phyloP scores from a whole-genome alignment of 2,888 invertebrate genomes.

The Boloria selene region DNA sequence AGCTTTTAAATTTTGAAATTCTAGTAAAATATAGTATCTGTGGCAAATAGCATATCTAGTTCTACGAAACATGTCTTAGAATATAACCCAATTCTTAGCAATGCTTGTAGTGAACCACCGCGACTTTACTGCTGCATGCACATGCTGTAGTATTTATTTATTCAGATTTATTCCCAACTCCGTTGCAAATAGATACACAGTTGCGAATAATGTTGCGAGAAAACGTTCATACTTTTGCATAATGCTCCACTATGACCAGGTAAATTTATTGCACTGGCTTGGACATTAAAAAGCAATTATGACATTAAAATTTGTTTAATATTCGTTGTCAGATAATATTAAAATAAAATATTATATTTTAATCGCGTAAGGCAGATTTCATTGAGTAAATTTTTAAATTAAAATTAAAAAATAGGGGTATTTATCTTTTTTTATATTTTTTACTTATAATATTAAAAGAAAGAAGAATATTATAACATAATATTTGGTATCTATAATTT shows the following conservation, averaged over 20 bases:
- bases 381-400: not conserved
- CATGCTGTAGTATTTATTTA: constrained; percentile 71
- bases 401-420: not conserved
- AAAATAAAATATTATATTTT: constrained; percentile 6
- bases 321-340: constrained; percentile 9
- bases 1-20: too few relatives aligned
- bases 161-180: constrained; percentile 60
- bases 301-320: constrained; percentile 29
- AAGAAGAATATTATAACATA: too few relatives aligned
- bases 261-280: constrained; percentile 37
- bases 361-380: constrained; percentile 1
- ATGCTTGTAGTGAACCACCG: constrained; percentile 59
- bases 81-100: constrained; percentile 43
- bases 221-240: constrained; percentile 53
- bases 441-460: too few relatives aligned
- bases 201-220: constrained; percentile 60
- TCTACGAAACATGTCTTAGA: constrained; percentile 15
- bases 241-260: constrained; percentile 39
- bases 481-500: too few relatives aligned
- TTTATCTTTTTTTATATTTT: not conserved
- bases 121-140: constrained; percentile 63
- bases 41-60: constrained; percentile 15
- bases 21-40: not conserved
- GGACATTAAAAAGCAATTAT: constrained; percentile 41
- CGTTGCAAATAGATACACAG: constrained; percentile 53